These are phyloP conservation scores for Pantherophis vulpinus DNA, from an alignment of 2,797 vertebrate species.

Conservation along the genomic window DNA sequence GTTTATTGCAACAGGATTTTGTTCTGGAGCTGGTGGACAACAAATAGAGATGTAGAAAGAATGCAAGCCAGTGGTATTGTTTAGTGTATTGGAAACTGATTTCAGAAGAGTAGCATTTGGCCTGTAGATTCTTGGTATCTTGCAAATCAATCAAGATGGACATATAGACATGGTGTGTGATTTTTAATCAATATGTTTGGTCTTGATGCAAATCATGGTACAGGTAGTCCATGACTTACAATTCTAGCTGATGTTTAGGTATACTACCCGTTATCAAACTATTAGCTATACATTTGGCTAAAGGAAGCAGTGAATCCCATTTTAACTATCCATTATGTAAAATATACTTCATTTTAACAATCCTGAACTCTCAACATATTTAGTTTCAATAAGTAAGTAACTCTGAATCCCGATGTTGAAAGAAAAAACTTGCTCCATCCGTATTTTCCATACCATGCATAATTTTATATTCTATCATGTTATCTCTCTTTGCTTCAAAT, in stretches of 20 bases:
- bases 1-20: not conserved
- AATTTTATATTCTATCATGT: not conserved
- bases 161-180: not conserved
- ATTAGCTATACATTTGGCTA: not conserved
- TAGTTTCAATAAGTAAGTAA: not conserved
- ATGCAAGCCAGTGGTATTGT: not conserved
- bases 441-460: not conserved
- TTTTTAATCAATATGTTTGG: not conserved
- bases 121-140: not conserved
- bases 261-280: not conserved
- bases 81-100: not conserved
- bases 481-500: not conserved
- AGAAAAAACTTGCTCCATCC: not conserved
- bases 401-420: not conserved
- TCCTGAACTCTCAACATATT: not conserved
- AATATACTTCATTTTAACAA: not conserved
- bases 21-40: not conserved
- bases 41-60: not conserved
- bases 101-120: not conserved
- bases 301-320: not conserved
- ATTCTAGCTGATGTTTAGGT: not conserved
- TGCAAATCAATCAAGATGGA: not conserved
- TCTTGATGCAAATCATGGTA: not conserved
- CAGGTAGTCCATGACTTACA: not conserved
- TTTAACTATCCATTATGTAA: not conserved